Conservation (phyloP, 30 jellyfish, hydroid and myxozoan species). For the Hydractinia echinata region DNA sequence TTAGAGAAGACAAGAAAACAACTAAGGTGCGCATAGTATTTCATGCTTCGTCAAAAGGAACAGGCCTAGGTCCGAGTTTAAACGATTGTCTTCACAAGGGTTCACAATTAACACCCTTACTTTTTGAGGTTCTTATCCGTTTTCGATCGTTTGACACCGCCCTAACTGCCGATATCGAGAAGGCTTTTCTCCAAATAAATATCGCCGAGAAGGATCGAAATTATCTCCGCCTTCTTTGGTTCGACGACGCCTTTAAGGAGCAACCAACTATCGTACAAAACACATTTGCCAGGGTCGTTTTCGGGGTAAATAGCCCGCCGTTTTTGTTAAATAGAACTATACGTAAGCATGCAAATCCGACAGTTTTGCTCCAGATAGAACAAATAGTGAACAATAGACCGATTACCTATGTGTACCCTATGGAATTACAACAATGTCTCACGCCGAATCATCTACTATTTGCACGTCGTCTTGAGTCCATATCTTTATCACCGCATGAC, state of each 20-base stretch:
- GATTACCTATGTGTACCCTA: conserved; percentile 2
- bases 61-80: too few relatives aligned
- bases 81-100: too few relatives aligned
- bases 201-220: conserved; percentile 20
- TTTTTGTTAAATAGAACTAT: neutral
- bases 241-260: neutral
- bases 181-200: conserved; percentile 11
- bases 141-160: conserved; percentile 9
- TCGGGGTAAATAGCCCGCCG: conserved; percentile 23
- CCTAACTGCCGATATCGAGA: conserved; percentile 14
- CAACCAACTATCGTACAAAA: too few relatives aligned
- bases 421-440: conserved; percentile 15
- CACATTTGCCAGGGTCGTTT: too few relatives aligned
- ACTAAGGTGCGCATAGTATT: too few relatives aligned
- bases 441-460: too few relatives aligned
- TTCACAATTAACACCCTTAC: too few relatives aligned
- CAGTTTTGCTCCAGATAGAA: neutral
- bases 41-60: too few relatives aligned
- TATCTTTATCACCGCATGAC: neutral
- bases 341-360: neutral
- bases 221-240: conserved; percentile 15
- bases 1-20: too few relatives aligned
- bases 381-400: neutral
- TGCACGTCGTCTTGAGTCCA: conserved; percentile 11
- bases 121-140: neutral